Conservation (phyloP, 2,797 vertebrate species). For the Falco biarmicus region DNA sequence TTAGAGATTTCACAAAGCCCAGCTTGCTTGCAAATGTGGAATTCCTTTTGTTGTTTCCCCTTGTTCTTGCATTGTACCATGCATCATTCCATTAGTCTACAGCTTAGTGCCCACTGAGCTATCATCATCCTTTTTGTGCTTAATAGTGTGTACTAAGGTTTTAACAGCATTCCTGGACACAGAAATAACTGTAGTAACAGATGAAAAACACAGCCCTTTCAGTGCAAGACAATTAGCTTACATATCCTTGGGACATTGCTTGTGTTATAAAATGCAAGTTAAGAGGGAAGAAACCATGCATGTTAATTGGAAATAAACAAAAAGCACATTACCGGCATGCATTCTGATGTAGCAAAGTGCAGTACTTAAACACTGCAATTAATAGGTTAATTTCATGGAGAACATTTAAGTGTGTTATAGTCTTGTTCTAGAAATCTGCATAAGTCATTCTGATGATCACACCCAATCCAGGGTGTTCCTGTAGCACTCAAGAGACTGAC, state of each 20-base stretch:
- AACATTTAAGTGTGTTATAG: background rate
- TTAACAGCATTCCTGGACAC: slow-evolving; percentile 22
- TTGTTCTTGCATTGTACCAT: background rate
- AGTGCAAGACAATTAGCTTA: slow-evolving; percentile 10
- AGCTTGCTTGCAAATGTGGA: background rate
- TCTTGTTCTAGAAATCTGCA: background rate
- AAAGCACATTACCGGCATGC: background rate
- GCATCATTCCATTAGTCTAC: slow-evolving; percentile 52
- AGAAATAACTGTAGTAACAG: slow-evolving; percentile 36
- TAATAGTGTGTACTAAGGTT: slow-evolving; percentile 68
- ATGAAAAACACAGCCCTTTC: background rate
- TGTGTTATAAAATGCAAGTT: background rate
- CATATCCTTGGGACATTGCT: background rate
- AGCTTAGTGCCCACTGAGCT: slow-evolving; percentile 30
- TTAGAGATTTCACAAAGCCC: slow-evolving; percentile 17
- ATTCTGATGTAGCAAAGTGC: background rate
- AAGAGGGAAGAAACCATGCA: slow-evolving; percentile 17
- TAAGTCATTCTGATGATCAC: background rate
- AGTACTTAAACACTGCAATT: background rate
- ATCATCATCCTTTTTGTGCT: slow-evolving; percentile 31
- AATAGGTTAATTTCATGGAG: background rate
- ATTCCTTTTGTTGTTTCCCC: background rate
- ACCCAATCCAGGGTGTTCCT: background rate
- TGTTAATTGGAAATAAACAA: slow-evolving; percentile 23
- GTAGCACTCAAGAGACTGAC: background rate